These are phyloP conservation scores for Lampris incognitus DNA, from an alignment of 2,113 vertebrate genomes.

Conservation along the genomic window DNA sequence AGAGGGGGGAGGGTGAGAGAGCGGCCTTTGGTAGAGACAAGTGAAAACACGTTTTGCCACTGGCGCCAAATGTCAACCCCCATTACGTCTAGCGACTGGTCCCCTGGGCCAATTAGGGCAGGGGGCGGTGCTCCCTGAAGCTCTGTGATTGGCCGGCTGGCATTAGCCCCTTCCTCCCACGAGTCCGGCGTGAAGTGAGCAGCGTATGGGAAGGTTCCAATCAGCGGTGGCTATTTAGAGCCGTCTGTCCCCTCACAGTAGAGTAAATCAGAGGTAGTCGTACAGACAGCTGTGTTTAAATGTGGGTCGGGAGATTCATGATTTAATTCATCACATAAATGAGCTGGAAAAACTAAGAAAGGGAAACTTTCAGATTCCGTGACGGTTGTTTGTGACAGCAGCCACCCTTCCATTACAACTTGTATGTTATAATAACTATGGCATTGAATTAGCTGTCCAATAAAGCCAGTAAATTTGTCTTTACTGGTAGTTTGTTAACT, in stretches of 20 bases:
- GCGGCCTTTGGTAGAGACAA: slow-evolving; percentile 27
- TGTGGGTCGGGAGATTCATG: background rate
- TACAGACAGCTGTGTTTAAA: background rate
- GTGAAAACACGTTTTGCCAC: slow-evolving; percentile 53
- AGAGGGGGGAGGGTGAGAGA: background rate
- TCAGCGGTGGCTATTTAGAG: slow-evolving; percentile 12
- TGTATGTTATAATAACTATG: no score
- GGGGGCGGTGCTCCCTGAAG: slow-evolving; percentile 11
- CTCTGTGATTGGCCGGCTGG: slow-evolving; percentile 13
- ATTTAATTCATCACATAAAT: no score
- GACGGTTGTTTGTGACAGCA: no score
- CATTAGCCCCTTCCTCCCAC: background rate
- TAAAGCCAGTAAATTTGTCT: no score
- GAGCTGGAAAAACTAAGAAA: no score
- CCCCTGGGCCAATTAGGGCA: slow-evolving; percentile 52
- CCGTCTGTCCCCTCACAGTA: no score
- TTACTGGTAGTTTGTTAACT: no score
- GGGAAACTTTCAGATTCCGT: no score
- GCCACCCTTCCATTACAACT: no score
- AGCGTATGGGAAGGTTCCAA: slow-evolving; percentile 50
- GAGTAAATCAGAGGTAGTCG: no score
- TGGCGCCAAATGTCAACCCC: slow-evolving; percentile 54
- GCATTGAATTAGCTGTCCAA: no score
- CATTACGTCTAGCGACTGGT: slow-evolving; percentile 48
- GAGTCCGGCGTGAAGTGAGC: slow-evolving; percentile 31